Base-by-base conservation (phyloP, 2,113 vertebrate genomes). In the Melanotaenia duboulayi region DNA sequence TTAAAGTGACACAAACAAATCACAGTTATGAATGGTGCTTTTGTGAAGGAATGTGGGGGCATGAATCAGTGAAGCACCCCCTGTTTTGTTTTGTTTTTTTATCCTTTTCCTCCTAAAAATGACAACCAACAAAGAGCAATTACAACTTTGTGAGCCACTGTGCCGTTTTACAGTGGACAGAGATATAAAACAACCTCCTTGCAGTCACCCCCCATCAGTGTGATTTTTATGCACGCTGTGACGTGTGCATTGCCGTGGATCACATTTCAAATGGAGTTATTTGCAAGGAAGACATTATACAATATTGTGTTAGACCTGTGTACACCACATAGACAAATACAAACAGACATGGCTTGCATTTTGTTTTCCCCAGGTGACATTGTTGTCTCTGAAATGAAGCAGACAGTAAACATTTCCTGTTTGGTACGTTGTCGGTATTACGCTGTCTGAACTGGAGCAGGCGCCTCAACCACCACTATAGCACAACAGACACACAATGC, bases 371-470 rank as follows among this genome's bases (percentile, higher is more conserved):
- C 74, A 44, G 81, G 78, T 74, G 25, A 61, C 68, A 13, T 69
- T 44, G 5, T 68, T 64, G 77, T 83, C 75, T 85, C 81, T 75
- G 74, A 69, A 80, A 87, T 60, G 73, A 76, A 82, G 81, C 82
- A 63, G 72, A 76, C 81, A 17, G 85, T 75, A 87, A 88, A 89
- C 86, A 85, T 74, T 85, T 87, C 77, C 83, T 89, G 80, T 88
- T 89, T 81, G 85, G 65, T 78, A 55, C 82, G 58, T 19, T 52
- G 70, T 63, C 67, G 75, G 82, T 79, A 50, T 78, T 63, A 60
- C 22, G 20, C 58, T 20, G 39, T 78, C 78, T 73, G 64, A 37
- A 5, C 71, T 32, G 77, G 59, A 76, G 65, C 42, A 58, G 63
- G 68, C 23, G 50, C 42, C 72, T 37, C 4, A 62, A 55, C 62